Percentiles rank a stretch among this genome's conserved stretches.
phyloP scores from a whole-genome alignment of 2,113 vertebrate species.

The Ahaetulla prasina region DNA sequence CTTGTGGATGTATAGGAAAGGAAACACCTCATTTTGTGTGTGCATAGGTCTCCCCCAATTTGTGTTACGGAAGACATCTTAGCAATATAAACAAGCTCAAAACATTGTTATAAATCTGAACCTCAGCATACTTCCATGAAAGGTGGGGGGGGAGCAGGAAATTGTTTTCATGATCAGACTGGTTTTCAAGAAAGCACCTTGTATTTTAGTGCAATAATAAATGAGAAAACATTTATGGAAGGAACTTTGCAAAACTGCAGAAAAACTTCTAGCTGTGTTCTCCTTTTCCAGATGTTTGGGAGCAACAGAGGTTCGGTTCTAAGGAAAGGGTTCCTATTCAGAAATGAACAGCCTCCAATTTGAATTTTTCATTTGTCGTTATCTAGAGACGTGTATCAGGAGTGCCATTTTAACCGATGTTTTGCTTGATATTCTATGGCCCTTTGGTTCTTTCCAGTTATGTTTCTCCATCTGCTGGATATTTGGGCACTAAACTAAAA shows the following conservation, averaged over 20 bases:
- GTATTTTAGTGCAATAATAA: conserved; percentile 45
- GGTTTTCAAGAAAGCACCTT: conserved; percentile 45
- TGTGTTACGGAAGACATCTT: conserved; percentile 38
- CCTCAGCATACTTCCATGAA: conserved; percentile 48
- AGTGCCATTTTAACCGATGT: not conserved
- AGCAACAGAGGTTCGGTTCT: not conserved
- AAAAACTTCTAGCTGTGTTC: not conserved
- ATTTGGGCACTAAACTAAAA: not conserved
- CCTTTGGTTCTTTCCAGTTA: not conserved
- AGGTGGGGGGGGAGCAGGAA: conserved; percentile 37
- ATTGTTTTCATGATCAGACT: conserved; percentile 48
- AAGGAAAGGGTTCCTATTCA: not conserved
- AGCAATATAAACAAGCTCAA: conserved; percentile 51
- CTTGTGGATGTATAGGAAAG: not conserved
- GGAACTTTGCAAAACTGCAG: not conserved
- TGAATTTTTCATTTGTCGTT: not conserved
- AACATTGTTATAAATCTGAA: conserved; percentile 60
- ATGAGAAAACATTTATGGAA: not conserved
- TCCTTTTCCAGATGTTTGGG: not conserved
- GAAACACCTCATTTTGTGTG: conserved; percentile 25
- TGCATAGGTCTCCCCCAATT: conserved; percentile 41
- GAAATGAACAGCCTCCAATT: not conserved
- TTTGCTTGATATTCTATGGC: not conserved
- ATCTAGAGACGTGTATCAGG: not conserved
- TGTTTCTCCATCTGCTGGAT: not conserved